These are phyloP conservation scores for Micrasema longulum DNA, from an alignment of 1,140 invertebrate species.

Conservation along the genomic window DNA sequence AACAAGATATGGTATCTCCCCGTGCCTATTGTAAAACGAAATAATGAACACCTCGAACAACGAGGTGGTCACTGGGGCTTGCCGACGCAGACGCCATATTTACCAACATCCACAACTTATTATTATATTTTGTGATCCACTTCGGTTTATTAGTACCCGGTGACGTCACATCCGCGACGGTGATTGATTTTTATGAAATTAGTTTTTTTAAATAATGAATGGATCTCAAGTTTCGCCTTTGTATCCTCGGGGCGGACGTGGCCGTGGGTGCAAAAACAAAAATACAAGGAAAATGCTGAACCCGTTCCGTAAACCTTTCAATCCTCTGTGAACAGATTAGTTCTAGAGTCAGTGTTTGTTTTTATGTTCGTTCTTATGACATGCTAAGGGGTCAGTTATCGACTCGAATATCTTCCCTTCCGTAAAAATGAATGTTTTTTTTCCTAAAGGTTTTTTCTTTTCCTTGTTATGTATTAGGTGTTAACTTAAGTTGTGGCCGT, in stretches of 20 bases:
- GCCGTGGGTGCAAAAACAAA: too few species aligned
- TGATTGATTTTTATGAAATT: slow-evolving; percentile 35
- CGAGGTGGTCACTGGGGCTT: neutral
- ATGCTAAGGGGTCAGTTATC: too few species aligned
- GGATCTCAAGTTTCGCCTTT: neutral
- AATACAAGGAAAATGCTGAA: too few species aligned
- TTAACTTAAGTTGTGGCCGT: too few species aligned
- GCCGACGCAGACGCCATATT: slow-evolving; percentile 3
- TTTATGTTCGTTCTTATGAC: too few species aligned
- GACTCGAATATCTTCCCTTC: too few species aligned
- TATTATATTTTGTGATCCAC: slow-evolving; percentile 10
- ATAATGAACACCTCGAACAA: neutral
- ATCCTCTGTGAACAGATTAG: too few species aligned
- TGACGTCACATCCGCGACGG: slow-evolving; percentile 35
- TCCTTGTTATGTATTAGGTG: too few species aligned
- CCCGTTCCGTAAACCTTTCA: too few species aligned
- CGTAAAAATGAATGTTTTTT: too few species aligned
- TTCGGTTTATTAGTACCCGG: slow-evolving; percentile 18
- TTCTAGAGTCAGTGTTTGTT: too few species aligned
- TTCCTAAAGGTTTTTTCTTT: too few species aligned
- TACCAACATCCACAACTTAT: neutral
- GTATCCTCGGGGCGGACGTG: neutral
- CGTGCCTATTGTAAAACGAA: neutral
- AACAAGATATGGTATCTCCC: slow-evolving; percentile 29
- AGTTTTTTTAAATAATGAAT: slow-evolving; percentile 18